Percentiles rank a stretch among this genome's conserved stretches.
These are phyloP conservation scores for Drosophila greeni DNA, from an alignment of 2,888 invertebrate genomes.

Conservation along the genomic window DNA sequence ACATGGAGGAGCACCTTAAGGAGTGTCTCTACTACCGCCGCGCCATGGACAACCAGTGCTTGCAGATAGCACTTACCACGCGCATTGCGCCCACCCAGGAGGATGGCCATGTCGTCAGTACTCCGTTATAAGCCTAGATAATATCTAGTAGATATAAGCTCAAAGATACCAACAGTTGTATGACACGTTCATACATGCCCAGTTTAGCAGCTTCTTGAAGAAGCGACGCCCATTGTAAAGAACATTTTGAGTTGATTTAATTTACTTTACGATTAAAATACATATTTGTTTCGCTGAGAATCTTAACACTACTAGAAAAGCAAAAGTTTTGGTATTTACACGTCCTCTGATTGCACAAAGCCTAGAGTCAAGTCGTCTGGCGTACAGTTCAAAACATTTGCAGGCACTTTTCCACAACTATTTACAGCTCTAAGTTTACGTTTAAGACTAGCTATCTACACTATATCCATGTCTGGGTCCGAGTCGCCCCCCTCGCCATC, in stretches of 20 bases:
- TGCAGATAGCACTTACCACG: constrained; percentile 42
- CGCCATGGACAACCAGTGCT: constrained; percentile 49
- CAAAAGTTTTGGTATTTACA: constrained; percentile 42
- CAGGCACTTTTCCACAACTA: constrained; percentile 56
- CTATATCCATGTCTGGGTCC: constrained; percentile 75
- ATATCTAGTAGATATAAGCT: too few species aligned
- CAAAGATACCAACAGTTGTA: background rate
- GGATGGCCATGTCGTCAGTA: constrained; percentile 2
- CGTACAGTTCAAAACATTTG: constrained; percentile 36
- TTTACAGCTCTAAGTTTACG: constrained; percentile 28
- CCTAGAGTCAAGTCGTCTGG: constrained; percentile 31
- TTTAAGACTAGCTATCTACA: constrained; percentile 53
- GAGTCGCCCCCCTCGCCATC: constrained; percentile 70
- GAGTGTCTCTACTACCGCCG: constrained; percentile 62
- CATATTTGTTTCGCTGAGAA: constrained; percentile 41
- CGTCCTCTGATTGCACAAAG: constrained; percentile 37
- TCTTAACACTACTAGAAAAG: constrained; percentile 15
- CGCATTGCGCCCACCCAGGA: constrained; percentile 21
- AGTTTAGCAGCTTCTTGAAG: constrained; percentile 13
- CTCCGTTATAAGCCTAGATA: constrained; percentile 1
- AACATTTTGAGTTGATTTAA: constrained; percentile 5
- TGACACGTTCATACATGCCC: background rate
- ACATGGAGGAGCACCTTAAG: constrained; percentile 69
- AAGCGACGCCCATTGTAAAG: background rate
- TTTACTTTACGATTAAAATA: constrained; percentile 25